A percentile compares a stretch with the other conserved stretches of the same genome.
phyloP scores from a whole-genome alignment of 2,113 vertebrate genomes.

The Pelmatolapia mariae region DNA sequence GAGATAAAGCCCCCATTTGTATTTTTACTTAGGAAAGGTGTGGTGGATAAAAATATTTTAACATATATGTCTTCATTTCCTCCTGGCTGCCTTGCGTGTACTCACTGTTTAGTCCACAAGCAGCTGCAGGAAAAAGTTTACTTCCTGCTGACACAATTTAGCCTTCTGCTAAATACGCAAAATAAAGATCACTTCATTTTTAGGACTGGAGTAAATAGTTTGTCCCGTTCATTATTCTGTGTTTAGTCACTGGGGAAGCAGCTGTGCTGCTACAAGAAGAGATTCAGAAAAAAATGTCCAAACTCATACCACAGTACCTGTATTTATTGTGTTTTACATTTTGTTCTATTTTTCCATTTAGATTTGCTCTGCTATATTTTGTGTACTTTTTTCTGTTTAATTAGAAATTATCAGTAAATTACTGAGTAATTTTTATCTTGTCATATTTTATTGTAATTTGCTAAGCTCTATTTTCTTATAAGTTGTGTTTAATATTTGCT shows the following conservation, averaged over 20 bases:
- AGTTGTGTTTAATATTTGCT: not conserved
- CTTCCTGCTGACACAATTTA: not conserved
- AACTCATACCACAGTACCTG: not conserved
- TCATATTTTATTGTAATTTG: not conserved
- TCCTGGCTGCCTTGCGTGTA: not conserved
- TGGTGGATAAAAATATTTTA: not conserved
- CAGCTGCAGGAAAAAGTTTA: not conserved
- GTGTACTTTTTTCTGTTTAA: not conserved
- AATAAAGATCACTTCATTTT: fast-evolving
- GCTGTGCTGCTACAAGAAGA: fast-evolving
- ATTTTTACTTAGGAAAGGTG: not conserved
- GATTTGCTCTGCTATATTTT: not conserved
- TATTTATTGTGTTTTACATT: not conserved
- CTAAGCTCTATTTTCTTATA: not conserved
- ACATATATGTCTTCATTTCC: not conserved
- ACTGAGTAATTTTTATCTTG: not conserved
- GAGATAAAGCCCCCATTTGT: not conserved
- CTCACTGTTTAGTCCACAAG: not conserved
- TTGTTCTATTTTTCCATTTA: fast-evolving
- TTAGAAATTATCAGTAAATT: not conserved
- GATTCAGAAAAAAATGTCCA: not conserved
- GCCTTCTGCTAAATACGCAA: not conserved
- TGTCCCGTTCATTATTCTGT: not conserved
- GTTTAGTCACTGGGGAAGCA: not conserved
- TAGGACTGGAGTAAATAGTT: not conserved